phyloP scores from a whole-genome alignment of 1,140 invertebrate genomes.

The Andricus grossulariae region DNA sequence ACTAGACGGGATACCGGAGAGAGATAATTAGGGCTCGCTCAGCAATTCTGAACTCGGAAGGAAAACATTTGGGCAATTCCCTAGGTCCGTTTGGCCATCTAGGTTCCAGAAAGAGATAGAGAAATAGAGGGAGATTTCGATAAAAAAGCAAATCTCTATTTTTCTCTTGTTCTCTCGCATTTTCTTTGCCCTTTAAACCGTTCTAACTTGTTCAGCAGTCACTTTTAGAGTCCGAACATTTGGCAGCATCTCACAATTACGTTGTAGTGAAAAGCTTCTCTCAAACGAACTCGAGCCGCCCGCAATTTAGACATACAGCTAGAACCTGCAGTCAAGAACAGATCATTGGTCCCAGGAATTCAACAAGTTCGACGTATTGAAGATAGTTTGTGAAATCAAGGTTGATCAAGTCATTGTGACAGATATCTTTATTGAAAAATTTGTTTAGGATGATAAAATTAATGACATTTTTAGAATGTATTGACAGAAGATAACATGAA shows the following conservation, averaged over 20 bases:
- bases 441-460: too few relatives aligned
- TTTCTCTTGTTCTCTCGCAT: not conserved
- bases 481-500: too few relatives aligned
- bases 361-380: not conserved
- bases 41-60: slow-evolving; percentile 13
- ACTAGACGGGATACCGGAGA: not conserved
- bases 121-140: not conserved
- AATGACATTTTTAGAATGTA: too few relatives aligned
- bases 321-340: slow-evolving; percentile 19
- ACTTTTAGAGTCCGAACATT: slow-evolving; percentile 19
- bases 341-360: not conserved
- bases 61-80: slow-evolving; percentile 14
- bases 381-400: not conserved
- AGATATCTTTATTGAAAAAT: too few relatives aligned
- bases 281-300: slow-evolving; percentile 3
- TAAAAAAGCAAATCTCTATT: not conserved
- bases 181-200: not conserved
- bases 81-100: not conserved
- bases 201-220: not conserved
- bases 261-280: slow-evolving; percentile 4
- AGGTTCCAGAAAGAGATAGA: not conserved
- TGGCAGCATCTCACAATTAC: slow-evolving; percentile 7
- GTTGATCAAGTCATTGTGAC: too few relatives aligned
- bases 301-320: slow-evolving; percentile 22
- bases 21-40: slow-evolving; percentile 23